phyloP scores from a whole-genome alignment of 2,797 vertebrate species.

The Myotis pilosus region DNA sequence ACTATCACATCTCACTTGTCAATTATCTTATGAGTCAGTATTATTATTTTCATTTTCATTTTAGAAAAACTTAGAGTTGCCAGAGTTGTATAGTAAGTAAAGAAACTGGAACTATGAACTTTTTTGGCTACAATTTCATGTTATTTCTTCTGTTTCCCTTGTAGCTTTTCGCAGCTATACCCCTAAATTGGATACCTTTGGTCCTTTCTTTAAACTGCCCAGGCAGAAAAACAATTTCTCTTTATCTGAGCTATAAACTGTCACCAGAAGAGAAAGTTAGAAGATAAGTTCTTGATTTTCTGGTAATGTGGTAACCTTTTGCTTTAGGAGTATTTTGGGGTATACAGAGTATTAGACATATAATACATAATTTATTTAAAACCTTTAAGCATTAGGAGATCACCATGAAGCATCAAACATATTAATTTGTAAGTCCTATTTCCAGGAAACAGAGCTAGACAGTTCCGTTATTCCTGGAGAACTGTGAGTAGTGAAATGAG shows the following conservation, averaged over 20 bases:
- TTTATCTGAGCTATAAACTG: conserved; percentile 36
- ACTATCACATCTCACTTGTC: conserved; percentile 26
- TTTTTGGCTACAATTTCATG: conserved; percentile 2
- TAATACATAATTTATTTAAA: background rate
- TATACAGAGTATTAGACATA: background rate
- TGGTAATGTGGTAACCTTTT: background rate
- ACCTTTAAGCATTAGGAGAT: background rate
- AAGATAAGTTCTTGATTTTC: background rate
- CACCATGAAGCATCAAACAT: background rate
- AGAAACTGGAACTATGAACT: background rate
- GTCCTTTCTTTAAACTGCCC: conserved; percentile 15
- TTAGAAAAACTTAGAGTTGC: background rate
- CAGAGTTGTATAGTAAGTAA: background rate
- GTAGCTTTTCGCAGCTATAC: conserved; percentile 37
- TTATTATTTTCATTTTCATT: conserved; percentile 56
- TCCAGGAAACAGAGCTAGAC: background rate
- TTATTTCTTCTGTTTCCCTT: conserved; percentile 10
- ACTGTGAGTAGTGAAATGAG: background rate
- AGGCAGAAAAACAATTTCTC: conserved; percentile 40
- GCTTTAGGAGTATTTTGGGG: background rate
- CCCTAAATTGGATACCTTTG: conserved; percentile 16
- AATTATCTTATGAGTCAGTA: conserved; percentile 20
- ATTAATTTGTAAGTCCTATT: background rate
- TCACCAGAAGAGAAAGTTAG: background rate
- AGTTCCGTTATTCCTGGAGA: background rate